Conservation (phyloP, 2,113 vertebrate genomes). For the Osmerus eperlanus region DNA sequence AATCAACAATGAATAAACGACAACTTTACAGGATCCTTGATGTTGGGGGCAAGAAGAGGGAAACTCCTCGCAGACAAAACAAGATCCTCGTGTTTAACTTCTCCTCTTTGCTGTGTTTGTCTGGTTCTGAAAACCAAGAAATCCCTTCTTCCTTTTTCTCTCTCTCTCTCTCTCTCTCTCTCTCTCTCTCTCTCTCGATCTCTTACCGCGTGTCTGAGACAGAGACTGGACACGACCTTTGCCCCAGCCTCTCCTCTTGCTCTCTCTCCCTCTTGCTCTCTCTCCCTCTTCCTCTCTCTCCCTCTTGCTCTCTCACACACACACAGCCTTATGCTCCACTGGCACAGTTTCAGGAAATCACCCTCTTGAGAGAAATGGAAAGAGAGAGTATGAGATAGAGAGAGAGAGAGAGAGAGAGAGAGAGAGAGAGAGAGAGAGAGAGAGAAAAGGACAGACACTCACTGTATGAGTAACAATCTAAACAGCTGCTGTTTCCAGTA, state of each 20-base stretch:
- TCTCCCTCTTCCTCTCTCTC: not conserved
- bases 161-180: not conserved
- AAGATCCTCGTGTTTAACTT: no score
- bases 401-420: not conserved
- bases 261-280: no score
- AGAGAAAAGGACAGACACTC: not conserved
- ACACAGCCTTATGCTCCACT: not conserved
- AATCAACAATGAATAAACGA: no score
- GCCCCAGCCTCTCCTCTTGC: not conserved
- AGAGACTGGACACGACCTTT: not conserved
- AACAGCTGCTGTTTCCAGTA: no score
- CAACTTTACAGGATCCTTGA: no score
- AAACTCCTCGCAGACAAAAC: no score
- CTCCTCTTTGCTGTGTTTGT: no score
- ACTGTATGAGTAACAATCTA: no score
- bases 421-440: not conserved
- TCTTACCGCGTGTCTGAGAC: slow-evolving; percentile 24
- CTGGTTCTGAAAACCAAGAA: no score
- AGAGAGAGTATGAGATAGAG: not conserved
- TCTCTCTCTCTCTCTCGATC: slow-evolving; percentile 4
- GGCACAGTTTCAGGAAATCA: no score
- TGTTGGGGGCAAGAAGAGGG: no score
- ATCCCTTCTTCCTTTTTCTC: no score
- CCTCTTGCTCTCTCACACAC: not conserved
- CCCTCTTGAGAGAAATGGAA: not conserved